Percentiles rank a stretch among this genome's conserved stretches.
These are phyloP conservation scores for Galerucella nymphaeae DNA, from an alignment of 2,888 invertebrate species.

Conservation along the genomic window DNA sequence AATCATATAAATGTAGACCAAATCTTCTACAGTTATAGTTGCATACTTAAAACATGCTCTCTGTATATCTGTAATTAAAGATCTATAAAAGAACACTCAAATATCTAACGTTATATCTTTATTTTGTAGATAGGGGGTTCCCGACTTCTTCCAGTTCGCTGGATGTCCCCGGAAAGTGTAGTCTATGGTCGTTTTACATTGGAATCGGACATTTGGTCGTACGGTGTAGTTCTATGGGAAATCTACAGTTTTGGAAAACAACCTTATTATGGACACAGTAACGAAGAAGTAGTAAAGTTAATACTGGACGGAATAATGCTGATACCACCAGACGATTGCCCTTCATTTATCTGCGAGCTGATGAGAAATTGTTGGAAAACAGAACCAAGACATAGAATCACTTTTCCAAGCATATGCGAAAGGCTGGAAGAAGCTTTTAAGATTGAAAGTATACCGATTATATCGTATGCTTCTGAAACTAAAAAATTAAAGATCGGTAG, in stretches of 20 bases:
- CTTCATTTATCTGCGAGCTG: conserved; percentile 76
- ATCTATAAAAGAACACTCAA: background rate
- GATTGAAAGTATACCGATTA: conserved; percentile 34
- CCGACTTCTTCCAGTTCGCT: conserved; percentile 87
- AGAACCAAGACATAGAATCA: conserved; percentile 81
- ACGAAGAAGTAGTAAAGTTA: conserved; percentile 85
- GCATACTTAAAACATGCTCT: too few relatives aligned
- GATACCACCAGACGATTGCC: conserved; percentile 83
- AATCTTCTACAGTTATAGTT: too few relatives aligned
- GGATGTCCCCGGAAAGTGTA: conserved; percentile 96
- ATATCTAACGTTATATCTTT: background rate
- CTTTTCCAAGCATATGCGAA: conserved; percentile 77
- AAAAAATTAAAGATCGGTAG: conserved; percentile 30
- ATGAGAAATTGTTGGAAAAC: conserved; percentile 86
- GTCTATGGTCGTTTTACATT: conserved; percentile 89
- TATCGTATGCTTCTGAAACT: conserved; percentile 22
- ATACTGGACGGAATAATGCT: conserved; percentile 84
- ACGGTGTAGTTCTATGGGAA: conserved; percentile 94
- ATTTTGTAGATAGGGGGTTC: conserved; percentile 77
- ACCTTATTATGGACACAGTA: conserved; percentile 91
- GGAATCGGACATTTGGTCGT: conserved; percentile 94
- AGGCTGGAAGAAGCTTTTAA: conserved; percentile 68
- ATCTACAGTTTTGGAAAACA: conserved; percentile 93
- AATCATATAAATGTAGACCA: too few relatives aligned
- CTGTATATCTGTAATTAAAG: too few relatives aligned